Conservation (phyloP, 2,113 vertebrate species). For the Halichoeres trimaculatus region DNA sequence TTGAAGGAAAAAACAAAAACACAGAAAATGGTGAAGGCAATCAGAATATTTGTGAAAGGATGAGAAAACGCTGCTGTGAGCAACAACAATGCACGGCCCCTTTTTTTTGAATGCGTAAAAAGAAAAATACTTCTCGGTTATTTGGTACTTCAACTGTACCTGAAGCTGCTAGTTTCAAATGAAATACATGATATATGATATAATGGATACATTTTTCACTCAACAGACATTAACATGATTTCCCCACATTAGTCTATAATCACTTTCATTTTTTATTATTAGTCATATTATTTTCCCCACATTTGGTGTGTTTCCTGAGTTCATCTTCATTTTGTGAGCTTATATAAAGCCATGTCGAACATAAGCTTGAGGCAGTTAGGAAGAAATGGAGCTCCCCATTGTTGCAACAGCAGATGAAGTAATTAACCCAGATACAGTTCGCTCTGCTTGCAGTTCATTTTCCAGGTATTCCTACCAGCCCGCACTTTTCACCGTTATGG, state of each 20-base stretch:
- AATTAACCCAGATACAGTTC: conserved; percentile 72
- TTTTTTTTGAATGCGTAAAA: too few species aligned
- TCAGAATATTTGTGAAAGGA: too few species aligned
- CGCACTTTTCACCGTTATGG: conserved; percentile 25
- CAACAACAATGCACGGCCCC: too few species aligned
- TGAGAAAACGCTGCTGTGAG: too few species aligned
- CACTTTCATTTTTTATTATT: not conserved
- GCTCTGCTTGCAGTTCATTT: conserved; percentile 59
- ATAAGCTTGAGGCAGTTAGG: conserved; percentile 22
- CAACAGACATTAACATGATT: not conserved
- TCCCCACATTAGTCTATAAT: not conserved
- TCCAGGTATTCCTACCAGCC: conserved; percentile 57
- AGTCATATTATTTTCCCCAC: not conserved
- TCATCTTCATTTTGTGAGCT: not conserved
- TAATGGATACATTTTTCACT: not conserved
- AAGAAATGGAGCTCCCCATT: not conserved
- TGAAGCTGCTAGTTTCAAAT: not conserved
- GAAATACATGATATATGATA: too few species aligned
- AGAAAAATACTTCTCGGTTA: too few species aligned
- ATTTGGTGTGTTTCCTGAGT: not conserved
- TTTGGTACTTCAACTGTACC: too few species aligned
- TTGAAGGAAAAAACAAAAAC: too few species aligned
- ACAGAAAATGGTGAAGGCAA: too few species aligned
- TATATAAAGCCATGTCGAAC: not conserved
- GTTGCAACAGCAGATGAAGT: conserved; percentile 50